phyloP scores from a whole-genome alignment of 2,113 vertebrate genomes.

The Turnix velox region DNA sequence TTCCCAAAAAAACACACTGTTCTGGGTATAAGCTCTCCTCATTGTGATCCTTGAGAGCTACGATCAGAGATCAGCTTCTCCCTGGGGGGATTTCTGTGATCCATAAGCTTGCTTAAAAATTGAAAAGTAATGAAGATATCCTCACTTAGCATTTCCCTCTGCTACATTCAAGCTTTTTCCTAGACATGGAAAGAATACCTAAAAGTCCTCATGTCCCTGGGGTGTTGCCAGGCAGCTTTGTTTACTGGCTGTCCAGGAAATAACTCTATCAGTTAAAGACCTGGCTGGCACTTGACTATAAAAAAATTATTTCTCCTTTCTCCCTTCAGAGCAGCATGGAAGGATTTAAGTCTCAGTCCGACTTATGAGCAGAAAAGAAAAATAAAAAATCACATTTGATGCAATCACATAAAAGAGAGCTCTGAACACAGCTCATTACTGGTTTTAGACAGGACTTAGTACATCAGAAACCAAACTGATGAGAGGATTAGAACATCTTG shows the following conservation, averaged over 20 bases:
- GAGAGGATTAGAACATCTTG: not conserved
- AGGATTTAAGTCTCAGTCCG: not conserved
- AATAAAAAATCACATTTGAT: not conserved
- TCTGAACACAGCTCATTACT: not conserved
- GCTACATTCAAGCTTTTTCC: not conserved
- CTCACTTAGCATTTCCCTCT: not conserved
- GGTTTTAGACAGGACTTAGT: not conserved
- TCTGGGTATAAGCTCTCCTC: not conserved
- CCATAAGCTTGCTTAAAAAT: slow-evolving; percentile 12
- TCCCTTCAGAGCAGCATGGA: not conserved
- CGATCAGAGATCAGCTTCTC: not conserved
- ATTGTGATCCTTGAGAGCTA: not conserved
- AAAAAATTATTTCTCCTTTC: not conserved
- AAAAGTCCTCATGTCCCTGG: not conserved
- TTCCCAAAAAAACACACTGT: not conserved
- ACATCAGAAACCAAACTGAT: not conserved
- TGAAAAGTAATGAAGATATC: slow-evolving; percentile 55
- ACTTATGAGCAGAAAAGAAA: not conserved
- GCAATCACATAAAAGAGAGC: not conserved
- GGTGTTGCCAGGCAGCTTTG: not conserved
- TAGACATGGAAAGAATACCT: slow-evolving; percentile 16
- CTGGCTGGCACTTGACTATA: not conserved
- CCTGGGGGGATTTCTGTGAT: not conserved
- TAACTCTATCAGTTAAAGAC: not conserved
- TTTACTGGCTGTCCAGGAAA: not conserved